These are phyloP conservation scores for Clistopyga incitator DNA, from an alignment of 2,888 invertebrate genomes.

Conservation along the genomic window DNA sequence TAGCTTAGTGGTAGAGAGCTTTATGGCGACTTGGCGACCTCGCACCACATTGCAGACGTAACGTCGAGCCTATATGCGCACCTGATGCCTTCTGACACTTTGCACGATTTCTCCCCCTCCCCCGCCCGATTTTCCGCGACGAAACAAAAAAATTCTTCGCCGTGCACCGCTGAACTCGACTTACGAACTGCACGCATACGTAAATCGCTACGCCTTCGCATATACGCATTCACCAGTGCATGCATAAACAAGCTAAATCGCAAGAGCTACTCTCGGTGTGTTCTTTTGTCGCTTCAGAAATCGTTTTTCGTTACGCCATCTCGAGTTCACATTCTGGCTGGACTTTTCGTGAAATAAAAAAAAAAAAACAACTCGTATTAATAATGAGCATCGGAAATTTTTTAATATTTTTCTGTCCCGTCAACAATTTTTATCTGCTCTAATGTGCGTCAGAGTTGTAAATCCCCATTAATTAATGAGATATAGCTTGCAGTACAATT, in stretches of 20 bases:
- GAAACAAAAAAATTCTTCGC: slow-evolving; percentile 3
- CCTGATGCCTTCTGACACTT: neutral
- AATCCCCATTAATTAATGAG: too few species aligned
- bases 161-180: slow-evolving; percentile 19
- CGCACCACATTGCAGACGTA: slow-evolving; percentile 3
- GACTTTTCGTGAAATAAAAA: neutral
- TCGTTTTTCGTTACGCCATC: neutral
- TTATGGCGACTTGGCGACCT: slow-evolving; percentile 8
- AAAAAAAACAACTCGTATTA: too few species aligned
- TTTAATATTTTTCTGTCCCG: too few species aligned
- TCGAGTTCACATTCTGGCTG: neutral
- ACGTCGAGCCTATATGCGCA: neutral
- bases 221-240: neutral
- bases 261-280: neutral
- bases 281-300: neutral
- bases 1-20: neutral
- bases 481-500: too few species aligned
- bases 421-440: too few species aligned
- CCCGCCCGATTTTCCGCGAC: neutral
- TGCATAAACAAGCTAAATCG: neutral
- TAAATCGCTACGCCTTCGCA: neutral
- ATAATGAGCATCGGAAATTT: too few species aligned
- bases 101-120: neutral
- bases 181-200: slow-evolving; percentile 11
- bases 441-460: too few species aligned